A percentile compares a stretch with the other conserved stretches of the same genome.
Conservation (phyloP, 2,888 invertebrate genomes). For the Amiota mariae region DNA sequence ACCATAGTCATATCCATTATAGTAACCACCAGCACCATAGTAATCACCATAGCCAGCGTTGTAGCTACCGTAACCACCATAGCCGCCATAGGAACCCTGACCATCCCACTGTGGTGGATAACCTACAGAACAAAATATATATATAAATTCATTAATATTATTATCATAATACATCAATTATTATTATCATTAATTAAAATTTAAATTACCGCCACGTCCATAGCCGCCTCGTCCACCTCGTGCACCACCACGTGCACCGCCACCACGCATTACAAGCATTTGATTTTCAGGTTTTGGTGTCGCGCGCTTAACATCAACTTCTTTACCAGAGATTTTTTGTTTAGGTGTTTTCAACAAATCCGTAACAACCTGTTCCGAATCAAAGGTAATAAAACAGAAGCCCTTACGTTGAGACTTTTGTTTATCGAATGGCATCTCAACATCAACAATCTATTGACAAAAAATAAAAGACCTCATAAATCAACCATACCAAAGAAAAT, state of each 20-base stretch:
- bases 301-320: slow-evolving; percentile 96
- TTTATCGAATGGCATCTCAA: slow-evolving; percentile 98
- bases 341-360: slow-evolving; percentile 93
- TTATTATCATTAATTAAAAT: neutral
- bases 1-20: slow-evolving; percentile 82
- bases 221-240: slow-evolving; percentile 81
- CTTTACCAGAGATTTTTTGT: slow-evolving; percentile 93
- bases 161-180: neutral
- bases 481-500: neutral
- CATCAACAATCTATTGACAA: slow-evolving; percentile 95
- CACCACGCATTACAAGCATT: slow-evolving; percentile 77
- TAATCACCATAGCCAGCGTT: slow-evolving; percentile 80
- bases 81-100: slow-evolving; percentile 80
- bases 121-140: slow-evolving; percentile 50
- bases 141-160: neutral
- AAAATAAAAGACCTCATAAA: slow-evolving; percentile 39
- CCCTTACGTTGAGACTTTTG: slow-evolving; percentile 96
- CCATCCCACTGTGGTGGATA: slow-evolving; percentile 74
- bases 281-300: slow-evolving; percentile 90
- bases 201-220: slow-evolving; percentile 67
- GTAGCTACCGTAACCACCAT: slow-evolving; percentile 81
- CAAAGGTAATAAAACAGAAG: slow-evolving; percentile 98
- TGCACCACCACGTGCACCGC: slow-evolving; percentile 80
- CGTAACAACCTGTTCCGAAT: slow-evolving; percentile 94
- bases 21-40: slow-evolving; percentile 77